A percentile compares a stretch with the other conserved stretches of the same genome.
Conservation (phyloP, 1,140 invertebrate genomes). For the Cyclargus thomasi region DNA sequence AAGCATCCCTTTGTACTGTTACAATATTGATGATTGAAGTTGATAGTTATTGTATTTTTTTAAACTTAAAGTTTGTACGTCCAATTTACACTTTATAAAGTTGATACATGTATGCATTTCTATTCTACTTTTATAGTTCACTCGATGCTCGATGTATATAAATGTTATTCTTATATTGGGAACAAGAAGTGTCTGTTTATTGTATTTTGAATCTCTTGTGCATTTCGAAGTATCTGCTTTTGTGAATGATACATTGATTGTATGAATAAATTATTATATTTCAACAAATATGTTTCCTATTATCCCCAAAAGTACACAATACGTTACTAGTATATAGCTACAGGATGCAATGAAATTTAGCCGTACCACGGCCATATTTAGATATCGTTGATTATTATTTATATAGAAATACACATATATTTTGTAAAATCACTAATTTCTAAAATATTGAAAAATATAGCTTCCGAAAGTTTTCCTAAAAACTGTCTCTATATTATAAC, state of each 20-base stretch:
- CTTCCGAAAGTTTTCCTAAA: no score
- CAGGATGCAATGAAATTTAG: no score
- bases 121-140: conserved; percentile 44
- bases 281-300: conserved; percentile 39
- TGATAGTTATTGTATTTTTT: conserved; percentile 55
- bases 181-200: conserved; percentile 51
- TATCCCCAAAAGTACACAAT: no score
- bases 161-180: conserved; percentile 40
- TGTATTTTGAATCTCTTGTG: conserved; percentile 66
- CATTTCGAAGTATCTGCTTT: conserved; percentile 64
- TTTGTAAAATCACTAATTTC: no score
- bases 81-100: conserved; percentile 54
- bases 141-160: conserved; percentile 51
- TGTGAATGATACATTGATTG: conserved; percentile 58
- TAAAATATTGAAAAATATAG: no score
- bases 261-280: conserved; percentile 61
- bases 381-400: no score
- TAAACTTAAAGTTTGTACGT: conserved; percentile 55
- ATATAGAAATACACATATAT: no score
- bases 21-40: conserved; percentile 38
- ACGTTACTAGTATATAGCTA: no score
- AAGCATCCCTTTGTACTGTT: conserved; percentile 59
- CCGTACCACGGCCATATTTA: no score
- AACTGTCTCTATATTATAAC: no score
- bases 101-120: conserved; percentile 60